Conservation (phyloP, 2,113 vertebrate genomes). For the Junco hyemalis region DNA sequence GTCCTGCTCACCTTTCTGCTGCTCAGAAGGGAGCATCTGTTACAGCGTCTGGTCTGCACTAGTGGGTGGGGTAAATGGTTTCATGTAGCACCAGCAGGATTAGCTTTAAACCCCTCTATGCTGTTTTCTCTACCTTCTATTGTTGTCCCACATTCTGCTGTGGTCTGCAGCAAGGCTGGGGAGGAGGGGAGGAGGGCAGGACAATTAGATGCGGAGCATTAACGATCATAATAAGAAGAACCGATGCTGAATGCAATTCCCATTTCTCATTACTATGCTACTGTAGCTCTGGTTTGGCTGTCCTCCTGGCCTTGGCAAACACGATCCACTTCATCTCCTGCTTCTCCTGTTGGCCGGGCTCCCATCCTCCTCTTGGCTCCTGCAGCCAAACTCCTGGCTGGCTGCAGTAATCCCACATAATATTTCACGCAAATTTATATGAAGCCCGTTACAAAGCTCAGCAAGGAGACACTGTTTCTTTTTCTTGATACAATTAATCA, state of each 20-base stretch:
- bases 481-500: conserved; percentile 74
- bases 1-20: background rate
- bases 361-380: conserved; percentile 70
- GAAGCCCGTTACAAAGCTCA: conserved; percentile 69
- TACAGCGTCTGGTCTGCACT: background rate
- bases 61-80: background rate
- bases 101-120: background rate
- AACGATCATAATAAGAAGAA: background rate
- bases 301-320: conserved; percentile 65
- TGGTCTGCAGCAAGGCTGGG: background rate
- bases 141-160: background rate
- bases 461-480: conserved; percentile 71
- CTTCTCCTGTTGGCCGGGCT: conserved; percentile 69
- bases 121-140: background rate
- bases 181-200: background rate
- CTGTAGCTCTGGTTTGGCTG: conserved; percentile 63
- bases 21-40: background rate
- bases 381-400: conserved; percentile 58
- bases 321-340: conserved; percentile 61
- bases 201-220: background rate
- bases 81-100: background rate
- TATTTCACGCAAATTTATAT: conserved; percentile 77
- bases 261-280: conserved; percentile 49
- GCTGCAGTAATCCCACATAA: conserved; percentile 72
- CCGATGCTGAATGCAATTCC: background rate